These are phyloP conservation scores for Decapterus maruadsi DNA, from an alignment of 2,797 vertebrate species.

Conservation along the genomic window DNA sequence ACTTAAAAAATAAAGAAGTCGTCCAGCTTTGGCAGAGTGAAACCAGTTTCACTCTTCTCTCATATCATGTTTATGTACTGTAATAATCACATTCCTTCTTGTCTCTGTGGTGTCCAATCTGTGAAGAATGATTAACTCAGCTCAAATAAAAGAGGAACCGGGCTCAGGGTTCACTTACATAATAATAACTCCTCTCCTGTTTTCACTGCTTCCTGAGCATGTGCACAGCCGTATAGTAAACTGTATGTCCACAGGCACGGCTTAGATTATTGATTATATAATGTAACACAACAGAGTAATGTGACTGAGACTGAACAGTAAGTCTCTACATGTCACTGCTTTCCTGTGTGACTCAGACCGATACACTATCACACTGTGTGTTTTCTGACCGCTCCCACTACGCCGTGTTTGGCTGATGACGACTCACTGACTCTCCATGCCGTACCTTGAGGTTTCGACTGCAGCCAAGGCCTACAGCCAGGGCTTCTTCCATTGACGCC, in stretches of 20 bases:
- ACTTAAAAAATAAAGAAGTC: neutral
- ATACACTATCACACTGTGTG: neutral
- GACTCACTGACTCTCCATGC: neutral
- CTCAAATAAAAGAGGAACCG: slow-evolving; percentile 52
- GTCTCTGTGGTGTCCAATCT: slow-evolving; percentile 35
- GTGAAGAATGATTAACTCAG: slow-evolving; percentile 63
- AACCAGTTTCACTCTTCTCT: neutral
- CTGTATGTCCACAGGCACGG: neutral
- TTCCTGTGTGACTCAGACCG: neutral
- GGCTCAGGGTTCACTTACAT: slow-evolving; percentile 38
- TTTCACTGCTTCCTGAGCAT: slow-evolving; percentile 24
- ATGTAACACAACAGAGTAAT: neutral
- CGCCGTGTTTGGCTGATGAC: neutral
- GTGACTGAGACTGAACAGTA: slow-evolving; percentile 16
- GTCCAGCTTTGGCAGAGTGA: rapidly evolving
- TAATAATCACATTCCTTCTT: neutral
- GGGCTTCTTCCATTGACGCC: slow-evolving; percentile 84
- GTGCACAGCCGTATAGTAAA: neutral
- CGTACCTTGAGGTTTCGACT: slow-evolving; percentile 83
- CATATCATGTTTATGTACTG: neutral
- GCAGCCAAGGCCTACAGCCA: slow-evolving; percentile 56
- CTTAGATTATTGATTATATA: neutral
- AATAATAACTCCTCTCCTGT: slow-evolving; percentile 31
- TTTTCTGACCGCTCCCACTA: neutral
- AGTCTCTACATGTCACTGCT: neutral